Evolutionary conservation across 2,113 vertebrate genomes (phyloP).

Genomic region (Corythornis cristatus): DNA sequence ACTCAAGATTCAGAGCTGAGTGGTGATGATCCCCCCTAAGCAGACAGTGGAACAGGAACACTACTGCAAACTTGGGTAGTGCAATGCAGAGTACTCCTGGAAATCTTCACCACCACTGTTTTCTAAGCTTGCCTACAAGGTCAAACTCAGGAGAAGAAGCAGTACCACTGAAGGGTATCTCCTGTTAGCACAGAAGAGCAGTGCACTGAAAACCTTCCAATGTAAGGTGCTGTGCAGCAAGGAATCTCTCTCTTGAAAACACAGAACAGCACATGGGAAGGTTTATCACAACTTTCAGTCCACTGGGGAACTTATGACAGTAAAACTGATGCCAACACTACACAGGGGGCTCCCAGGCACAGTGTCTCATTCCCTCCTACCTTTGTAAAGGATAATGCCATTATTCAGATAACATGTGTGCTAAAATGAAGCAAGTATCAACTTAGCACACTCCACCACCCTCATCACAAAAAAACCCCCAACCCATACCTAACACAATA

Average conservation of each 20-base stretch:
- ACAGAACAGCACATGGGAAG: rapidly evolving
- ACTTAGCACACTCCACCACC: neutral
- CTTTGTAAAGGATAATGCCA: neutral
- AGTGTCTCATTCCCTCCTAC: neutral
- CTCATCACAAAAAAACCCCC: neutral
- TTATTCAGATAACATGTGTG: neutral
- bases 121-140: neutral
- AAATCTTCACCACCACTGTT: neutral
- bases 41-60: neutral
- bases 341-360: neutral
- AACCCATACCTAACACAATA: neutral
- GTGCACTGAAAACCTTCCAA: neutral
- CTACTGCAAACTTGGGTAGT: rapidly evolving
- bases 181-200: neutral
- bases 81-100: neutral
- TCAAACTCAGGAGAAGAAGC: neutral
- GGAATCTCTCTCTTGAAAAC: neutral
- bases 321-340: neutral
- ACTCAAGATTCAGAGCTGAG: neutral
- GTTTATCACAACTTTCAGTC: neutral
- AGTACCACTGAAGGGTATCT: neutral
- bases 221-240: neutral
- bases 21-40: neutral
- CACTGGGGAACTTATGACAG: neutral
- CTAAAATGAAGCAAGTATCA: neutral